phyloP scores from a whole-genome alignment of 2,113 vertebrate genomes.

The Guaruba guarouba region DNA sequence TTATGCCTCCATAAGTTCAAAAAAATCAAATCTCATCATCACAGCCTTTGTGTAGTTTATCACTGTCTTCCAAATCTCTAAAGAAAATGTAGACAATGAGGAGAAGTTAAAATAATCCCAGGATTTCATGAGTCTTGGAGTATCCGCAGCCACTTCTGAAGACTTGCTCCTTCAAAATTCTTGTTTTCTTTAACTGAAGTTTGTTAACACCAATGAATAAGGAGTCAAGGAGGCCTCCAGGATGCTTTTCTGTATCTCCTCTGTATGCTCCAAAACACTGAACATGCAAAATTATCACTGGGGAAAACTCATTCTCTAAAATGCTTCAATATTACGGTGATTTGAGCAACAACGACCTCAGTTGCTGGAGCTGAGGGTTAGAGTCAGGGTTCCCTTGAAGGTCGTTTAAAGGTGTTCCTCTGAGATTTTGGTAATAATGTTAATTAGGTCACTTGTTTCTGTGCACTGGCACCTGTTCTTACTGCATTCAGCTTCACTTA shows the following conservation, averaged over 20 bases:
- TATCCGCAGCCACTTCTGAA: neutral
- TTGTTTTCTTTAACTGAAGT: too few relatives aligned
- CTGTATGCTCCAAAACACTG: accelerated
- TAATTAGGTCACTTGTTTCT: neutral
- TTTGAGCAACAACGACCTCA: neutral
- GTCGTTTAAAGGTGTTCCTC: neutral
- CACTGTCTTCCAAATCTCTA: neutral
- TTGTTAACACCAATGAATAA: neutral
- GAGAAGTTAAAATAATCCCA: neutral
- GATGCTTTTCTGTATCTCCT: neutral
- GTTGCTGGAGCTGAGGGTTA: neutral
- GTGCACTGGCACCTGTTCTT: neutral
- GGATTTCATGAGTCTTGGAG: neutral
- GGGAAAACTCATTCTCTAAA: neutral
- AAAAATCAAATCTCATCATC: neutral
- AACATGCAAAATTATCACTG: neutral
- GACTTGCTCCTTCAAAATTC: neutral
- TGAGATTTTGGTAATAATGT: neutral
- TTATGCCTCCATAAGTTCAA: neutral
- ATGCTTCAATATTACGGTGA: neutral
- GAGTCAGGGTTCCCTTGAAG: neutral
- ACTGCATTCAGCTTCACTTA: neutral
- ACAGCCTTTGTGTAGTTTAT: neutral
- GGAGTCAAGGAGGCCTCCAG: neutral
- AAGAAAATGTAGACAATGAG: accelerated